A percentile compares a stretch with the other conserved stretches of the same genome.
Conservation (phyloP, 2,888 invertebrate species). For the Bimastos eiseni region DNA sequence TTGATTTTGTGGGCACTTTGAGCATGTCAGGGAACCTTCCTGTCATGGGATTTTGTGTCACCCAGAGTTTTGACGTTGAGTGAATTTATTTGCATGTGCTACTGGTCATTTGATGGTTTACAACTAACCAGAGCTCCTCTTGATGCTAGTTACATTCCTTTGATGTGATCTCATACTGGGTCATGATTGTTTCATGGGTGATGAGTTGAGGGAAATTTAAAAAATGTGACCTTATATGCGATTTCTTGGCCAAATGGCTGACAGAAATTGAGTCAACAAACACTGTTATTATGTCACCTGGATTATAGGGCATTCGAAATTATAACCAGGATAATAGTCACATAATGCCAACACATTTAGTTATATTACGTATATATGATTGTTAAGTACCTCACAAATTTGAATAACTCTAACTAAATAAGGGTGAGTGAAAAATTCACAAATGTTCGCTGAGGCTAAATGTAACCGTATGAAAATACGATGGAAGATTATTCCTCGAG, state of each 20-base stretch:
- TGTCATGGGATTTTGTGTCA: not conserved
- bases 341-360: not conserved
- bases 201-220: not conserved
- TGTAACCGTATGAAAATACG: too few relatives aligned
- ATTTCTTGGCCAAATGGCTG: not conserved
- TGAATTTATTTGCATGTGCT: not conserved
- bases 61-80: not conserved
- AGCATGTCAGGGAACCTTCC: too few relatives aligned
- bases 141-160: not conserved
- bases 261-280: not conserved
- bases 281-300: not conserved
- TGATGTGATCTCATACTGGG: not conserved
- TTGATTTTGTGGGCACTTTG: not conserved
- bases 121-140: not conserved
- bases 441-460: too few relatives aligned
- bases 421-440: too few relatives aligned
- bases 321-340: not conserved
- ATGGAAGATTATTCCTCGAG: not conserved
- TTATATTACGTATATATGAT: not conserved
- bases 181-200: not conserved
- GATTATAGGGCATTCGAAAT: not conserved
- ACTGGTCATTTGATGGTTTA: not conserved
- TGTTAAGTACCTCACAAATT: too few relatives aligned
- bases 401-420: too few relatives aligned
- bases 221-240: not conserved